Base-by-base conservation (phyloP, 2,113 vertebrate genomes). In the Jacana jacana region DNA sequence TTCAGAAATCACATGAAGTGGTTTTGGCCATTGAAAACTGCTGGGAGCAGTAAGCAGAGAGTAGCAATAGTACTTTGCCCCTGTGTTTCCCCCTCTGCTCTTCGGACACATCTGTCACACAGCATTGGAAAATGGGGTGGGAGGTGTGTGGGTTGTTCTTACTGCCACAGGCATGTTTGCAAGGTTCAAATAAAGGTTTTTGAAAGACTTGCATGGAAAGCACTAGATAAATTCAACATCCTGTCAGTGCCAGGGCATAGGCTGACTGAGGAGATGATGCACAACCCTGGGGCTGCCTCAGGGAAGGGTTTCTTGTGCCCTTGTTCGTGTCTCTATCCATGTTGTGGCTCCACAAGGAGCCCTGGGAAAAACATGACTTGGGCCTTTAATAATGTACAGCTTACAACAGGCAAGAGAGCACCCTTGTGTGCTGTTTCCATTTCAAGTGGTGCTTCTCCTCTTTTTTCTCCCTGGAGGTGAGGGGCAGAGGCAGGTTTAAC, bases 341-440 rank as follows among this genome's bases (percentile, higher is more conserved):
- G 30, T 48, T 60, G 37, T 17, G 46, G 52, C 65, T 87, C 86
- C 69, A 75, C n/a, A 84, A 66, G 78, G 78, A 94, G 55, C 65
- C 55, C 65, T 79, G 52, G 69, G 66, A 81, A 68, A 85, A 87
- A 93, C 88, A 95, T 0, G 0, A 39, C 39, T 48, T 44, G 42
- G 55, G 28, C 17, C 75, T 96, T 94, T 93, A 94, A 91, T 94
- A 95, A 82, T 76, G 40, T 23, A 81, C 75, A 82, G 35, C 31
- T 88, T 65, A 64, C 44, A 82, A 30, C 3, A 3, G 58, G 40
- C 23, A 65, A 76, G 83, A 77, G 57, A 86, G 66, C 27, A 81
- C 14, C n/a, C 35, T 30, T 19, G 19, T 65, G 52, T 70, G 49
- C 37, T 4, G 4, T 51, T 84, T 85, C 79, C 57, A 48, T 51